Base-by-base conservation (phyloP, 2,113 vertebrate species). In the Climacteris rufus region DNA sequence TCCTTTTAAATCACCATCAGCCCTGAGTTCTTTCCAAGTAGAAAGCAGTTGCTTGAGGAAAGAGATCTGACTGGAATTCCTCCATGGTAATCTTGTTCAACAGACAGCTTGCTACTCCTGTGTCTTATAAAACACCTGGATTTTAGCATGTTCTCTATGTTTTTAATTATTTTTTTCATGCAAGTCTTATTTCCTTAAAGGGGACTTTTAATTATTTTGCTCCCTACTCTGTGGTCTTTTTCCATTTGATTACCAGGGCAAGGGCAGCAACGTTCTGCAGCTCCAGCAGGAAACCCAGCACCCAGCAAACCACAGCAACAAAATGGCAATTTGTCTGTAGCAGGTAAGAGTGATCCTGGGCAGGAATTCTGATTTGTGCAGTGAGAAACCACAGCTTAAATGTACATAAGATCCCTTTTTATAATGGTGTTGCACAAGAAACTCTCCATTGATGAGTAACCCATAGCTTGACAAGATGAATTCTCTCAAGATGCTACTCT, bases 221-320 rank as follows among this genome's bases (percentile, higher is more conserved):
- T 92, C 49, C 56, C 89, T 66, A 35, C 77, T 79, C 44, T 65
- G 45, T 45, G 35, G 10, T 82, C 61, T 95, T n/a, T 96, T 74
- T 94, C 80, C 39, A 25, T 83, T 91, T 86, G 42, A 76, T 96
- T 94, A 66, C 56, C 83, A 98, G 98, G 97, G 33, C 98, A 97
- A 25, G 97, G 94, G 14, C 98, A 97, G 71, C 84, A 77, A 61
- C 89, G 90, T 81, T 57, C 93, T 64, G 81, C 97, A 59, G 59
- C 96, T 88, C 82, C 97, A 63, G 71, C 95, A 79, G 54, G 88
- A 85, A 96, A n/a, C 53, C 39, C 95, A 66, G 72, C 87, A 28
- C 31, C 91, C 70, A 97, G 77, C 95, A 98, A 94, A 72, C 96
- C 97, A 21, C 97, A 93, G 64, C 97, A 95, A 4, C 98, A 94